Evolutionary conservation across 2,113 vertebrate genomes (phyloP).

Genomic region (Centropus unirufus): DNA sequence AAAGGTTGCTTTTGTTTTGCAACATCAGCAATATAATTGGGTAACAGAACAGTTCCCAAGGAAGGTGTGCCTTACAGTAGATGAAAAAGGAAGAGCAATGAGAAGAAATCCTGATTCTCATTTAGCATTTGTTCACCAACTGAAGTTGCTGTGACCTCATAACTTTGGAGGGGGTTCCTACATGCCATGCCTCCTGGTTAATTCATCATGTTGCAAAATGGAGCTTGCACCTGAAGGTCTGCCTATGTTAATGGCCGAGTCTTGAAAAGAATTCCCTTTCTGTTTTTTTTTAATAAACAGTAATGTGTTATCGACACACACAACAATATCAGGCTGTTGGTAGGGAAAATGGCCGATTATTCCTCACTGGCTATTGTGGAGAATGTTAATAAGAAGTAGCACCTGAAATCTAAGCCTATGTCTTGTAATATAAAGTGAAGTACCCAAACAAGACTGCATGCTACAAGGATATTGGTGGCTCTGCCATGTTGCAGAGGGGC

Average conservation of each 20-base stretch:
- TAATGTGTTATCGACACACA: not conserved
- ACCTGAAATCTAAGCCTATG: not conserved
- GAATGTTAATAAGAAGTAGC: not conserved
- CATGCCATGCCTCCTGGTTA: not conserved
- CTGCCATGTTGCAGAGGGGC: not conserved
- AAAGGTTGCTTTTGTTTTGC: not conserved
- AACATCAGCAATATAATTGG: not conserved
- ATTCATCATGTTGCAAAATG: not conserved
- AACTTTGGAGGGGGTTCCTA: not conserved
- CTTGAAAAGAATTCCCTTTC: not conserved
- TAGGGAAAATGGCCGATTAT: not conserved
- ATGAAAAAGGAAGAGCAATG: not conserved
- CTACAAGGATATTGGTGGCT: not conserved
- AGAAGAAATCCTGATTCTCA: not conserved
- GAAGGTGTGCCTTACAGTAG: accelerated
- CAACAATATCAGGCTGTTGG: not conserved
- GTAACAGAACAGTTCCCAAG: not conserved
- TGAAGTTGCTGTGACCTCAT: not conserved
- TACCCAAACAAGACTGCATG: not conserved
- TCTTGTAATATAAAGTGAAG: conserved; percentile 4
- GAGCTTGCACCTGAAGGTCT: not conserved
- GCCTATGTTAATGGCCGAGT: not conserved
- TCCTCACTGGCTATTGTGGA: not conserved
- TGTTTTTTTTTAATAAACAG: not conserved
- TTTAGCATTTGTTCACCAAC: not conserved